Percentiles rank a stretch among this genome's conserved stretches.
Conservation (phyloP, 2,888 invertebrate species). For the Drosophila flavopinicola region DNA sequence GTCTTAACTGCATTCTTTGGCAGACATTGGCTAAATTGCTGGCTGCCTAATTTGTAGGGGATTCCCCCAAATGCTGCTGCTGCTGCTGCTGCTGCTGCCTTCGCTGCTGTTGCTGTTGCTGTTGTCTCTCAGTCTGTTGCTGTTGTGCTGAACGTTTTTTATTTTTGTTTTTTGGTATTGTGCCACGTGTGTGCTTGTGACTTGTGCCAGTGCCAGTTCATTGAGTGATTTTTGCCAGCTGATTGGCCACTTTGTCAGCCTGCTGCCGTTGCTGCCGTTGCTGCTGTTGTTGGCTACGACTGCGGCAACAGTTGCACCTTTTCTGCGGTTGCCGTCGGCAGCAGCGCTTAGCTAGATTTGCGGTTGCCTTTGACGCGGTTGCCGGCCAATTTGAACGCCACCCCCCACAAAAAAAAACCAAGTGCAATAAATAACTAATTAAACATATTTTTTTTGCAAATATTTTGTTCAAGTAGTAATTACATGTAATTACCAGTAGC, state of each 20-base stretch:
- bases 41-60: constrained; percentile 1
- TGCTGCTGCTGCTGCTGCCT: constrained; percentile 5
- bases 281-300: constrained; percentile 13
- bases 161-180: constrained; percentile 22
- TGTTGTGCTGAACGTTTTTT: constrained; percentile 12
- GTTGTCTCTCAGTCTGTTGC: constrained; percentile 6
- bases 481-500: not conserved
- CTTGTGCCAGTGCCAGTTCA: constrained; percentile 29
- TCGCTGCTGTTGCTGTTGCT: constrained; percentile 25
- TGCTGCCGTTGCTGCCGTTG: constrained; percentile 3
- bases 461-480: not conserved
- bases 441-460: constrained; percentile 1
- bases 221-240: constrained; percentile 57
- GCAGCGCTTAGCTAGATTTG: constrained; percentile 65
- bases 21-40: constrained; percentile 11
- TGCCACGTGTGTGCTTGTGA: constrained; percentile 23
- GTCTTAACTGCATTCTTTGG: constrained; percentile 11
- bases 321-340: constrained; percentile 37
- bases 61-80: constrained; percentile 4
- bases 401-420: constrained; percentile 2
- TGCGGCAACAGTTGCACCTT: constrained; percentile 35
- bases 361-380: constrained; percentile 66
- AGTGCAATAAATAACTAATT: constrained; percentile 17
- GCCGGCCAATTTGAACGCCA: constrained; percentile 50
- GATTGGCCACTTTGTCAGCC: constrained; percentile 50